Percentiles rank a stretch among this genome's conserved stretches.
Conservation (phyloP, 2,888 invertebrate species). For the Leptopterna dolabrata region DNA sequence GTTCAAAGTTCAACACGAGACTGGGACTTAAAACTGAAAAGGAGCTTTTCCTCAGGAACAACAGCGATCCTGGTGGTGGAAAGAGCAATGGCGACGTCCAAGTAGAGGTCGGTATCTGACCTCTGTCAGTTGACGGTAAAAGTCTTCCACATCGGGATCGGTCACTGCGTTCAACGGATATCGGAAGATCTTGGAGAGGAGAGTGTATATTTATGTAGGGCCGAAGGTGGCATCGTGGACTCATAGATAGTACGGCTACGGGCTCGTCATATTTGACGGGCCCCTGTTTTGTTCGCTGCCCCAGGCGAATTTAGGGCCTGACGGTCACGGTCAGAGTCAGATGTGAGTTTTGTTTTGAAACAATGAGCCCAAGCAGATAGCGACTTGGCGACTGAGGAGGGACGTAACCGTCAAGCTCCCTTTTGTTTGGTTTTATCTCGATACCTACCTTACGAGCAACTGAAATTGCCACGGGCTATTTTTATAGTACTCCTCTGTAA, state of each 20-base stretch:
- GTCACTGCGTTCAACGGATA: background rate
- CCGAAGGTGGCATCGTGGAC: background rate
- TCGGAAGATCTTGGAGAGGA: background rate
- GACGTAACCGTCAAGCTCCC: background rate
- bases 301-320: background rate
- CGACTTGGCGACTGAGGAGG: background rate
- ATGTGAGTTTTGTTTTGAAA: background rate
- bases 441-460: background rate
- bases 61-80: background rate
- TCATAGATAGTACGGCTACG: background rate
- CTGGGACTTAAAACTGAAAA: background rate
- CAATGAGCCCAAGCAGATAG: background rate
- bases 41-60: too few relatives aligned
- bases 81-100: background rate
- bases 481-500: too few relatives aligned
- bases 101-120: background rate
- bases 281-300: background rate
- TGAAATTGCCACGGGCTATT: background rate
- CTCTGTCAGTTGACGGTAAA: background rate
- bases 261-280: background rate
- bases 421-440: background rate
- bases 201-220: background rate
- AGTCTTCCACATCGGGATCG: background rate
- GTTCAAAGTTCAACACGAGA: background rate
- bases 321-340: background rate